Base-by-base conservation (phyloP, 1,140 invertebrate genomes). In the Drosophila repleta region DNA sequence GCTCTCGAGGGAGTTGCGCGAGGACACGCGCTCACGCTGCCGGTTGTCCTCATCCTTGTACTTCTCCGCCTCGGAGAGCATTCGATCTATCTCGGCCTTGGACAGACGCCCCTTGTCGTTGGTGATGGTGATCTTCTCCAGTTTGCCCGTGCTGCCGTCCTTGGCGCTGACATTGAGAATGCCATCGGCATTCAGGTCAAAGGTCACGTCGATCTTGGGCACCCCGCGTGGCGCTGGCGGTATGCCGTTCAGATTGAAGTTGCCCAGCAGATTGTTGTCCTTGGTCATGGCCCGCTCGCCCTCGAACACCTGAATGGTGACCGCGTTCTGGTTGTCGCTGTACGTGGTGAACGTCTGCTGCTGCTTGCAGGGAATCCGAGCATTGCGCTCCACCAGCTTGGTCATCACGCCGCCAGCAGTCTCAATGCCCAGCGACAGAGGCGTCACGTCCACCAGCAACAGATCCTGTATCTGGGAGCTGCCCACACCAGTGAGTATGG, bases 81-180 rank as follows among this genome's bases (percentile, higher is more conserved):
- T 99, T 29, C 95, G 93, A 79, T 98, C 97, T 76, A 99, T 99
- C 79, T 99, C 97, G 21, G 96, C 96, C 89, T 98, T 97, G 20
- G 95, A 96, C 2, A 99, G 93, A 18, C 97, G 94, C 3, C 97
- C 97, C 91, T 98, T 98, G 88, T 99, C 97, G 85, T 99, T 99
- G 20, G 96, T 97, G 61, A 98, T 98, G 24, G 96, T 95, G 63
- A 96, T 96, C 76, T 94, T 94, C 82, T 97, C 95, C 1, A 94
- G 94, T 61, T 94, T 95, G 17, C 96, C 96, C 2, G 95, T 96
- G 61, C 95, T 96, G 73, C 92, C 94, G 72, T 97, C 96, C 83
- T 94, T 94, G 7, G 96, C 96, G 3, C 94, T 95, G 0, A 97
- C 96, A 88, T 96, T 95, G 0, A 97, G 82, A 61, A 97, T 97